phyloP scores from a whole-genome alignment of 2,113 vertebrate genomes.

The Gallinago jamesoni region DNA sequence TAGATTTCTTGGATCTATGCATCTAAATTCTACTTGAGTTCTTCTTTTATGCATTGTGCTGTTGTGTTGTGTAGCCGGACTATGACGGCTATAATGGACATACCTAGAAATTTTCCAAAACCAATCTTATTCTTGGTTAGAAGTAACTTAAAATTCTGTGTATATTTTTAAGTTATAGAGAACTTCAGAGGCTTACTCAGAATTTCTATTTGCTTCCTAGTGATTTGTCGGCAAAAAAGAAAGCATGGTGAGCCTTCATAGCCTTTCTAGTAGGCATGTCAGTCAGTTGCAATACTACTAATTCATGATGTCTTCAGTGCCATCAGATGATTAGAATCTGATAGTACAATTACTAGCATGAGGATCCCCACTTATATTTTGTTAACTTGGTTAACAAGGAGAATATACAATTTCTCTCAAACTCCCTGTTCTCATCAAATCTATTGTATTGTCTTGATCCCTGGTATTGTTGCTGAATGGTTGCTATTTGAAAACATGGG shows the following conservation, averaged over 20 bases:
- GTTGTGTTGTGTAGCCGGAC: background rate
- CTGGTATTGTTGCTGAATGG: background rate
- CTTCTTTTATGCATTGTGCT: background rate
- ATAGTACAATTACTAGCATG: background rate
- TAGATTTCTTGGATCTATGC: background rate
- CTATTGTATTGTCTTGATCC: background rate
- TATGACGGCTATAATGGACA: background rate
- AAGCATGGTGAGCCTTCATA: background rate
- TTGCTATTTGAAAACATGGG: background rate
- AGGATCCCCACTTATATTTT: background rate
- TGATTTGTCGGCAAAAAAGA: background rate
- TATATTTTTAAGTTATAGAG: background rate
- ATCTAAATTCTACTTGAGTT: background rate
- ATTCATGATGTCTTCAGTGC: background rate
- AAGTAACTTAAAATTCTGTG: background rate
- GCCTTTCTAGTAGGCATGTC: background rate
- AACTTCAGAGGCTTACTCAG: background rate
- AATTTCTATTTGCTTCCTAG: background rate
- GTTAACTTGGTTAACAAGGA: background rate
- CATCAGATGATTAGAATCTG: background rate
- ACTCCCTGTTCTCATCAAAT: background rate
- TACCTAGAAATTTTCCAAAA: background rate
- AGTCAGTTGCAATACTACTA: background rate
- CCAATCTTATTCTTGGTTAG: background rate
- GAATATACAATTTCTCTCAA: background rate